Base-by-base conservation (phyloP, 1,140 invertebrate species). In the Acromyrmex echinatior region DNA sequence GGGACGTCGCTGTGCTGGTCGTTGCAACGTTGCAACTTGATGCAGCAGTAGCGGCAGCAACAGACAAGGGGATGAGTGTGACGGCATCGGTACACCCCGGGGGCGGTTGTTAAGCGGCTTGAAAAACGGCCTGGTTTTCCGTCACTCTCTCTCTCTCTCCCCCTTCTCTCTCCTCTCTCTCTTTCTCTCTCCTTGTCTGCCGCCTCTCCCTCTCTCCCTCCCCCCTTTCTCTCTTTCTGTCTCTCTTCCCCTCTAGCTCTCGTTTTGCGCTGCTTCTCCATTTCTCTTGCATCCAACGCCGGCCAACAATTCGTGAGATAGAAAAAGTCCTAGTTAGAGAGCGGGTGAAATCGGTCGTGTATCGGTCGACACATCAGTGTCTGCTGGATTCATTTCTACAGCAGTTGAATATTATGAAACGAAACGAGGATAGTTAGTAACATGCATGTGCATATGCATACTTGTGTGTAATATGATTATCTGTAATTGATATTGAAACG, bases 51-150 rank as follows among this genome's bases (percentile, higher is more conserved):
- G 63, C 63, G 2, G 65, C 4, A 39, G 65, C 65, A 49, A 49
- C 53, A 28, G 76, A 63, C 76, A 51, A 53, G 65, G 49, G 78
- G 65, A 45, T 71, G 79, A 45, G 31, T 35, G 39, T 53, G 81
- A 65, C 71, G 68, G 71, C 60, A 77, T 53, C 14, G 81, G 56
- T 84, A 84, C 39, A 76, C 39, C 60, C 60, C 39, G 56, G 60
- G 35, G 65, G 53, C 25, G 73, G 84, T 86, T 88, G 87, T 87
- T 84, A 87, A 78, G 87, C 74, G 87, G 81, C 85, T 87, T 79
- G 84, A 86, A 86, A 86, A 87, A 85, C 56, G 39, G 74, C 66
- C 45, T 77, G 60, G 78, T 85, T 81, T 62, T 65, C 63, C 25
- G 12, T 71, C 68, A 45, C 49, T 28, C 74, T 56, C 18, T 1